phyloP scores from a whole-genome alignment of 2,797 vertebrate genomes.

The Argya squamiceps region DNA sequence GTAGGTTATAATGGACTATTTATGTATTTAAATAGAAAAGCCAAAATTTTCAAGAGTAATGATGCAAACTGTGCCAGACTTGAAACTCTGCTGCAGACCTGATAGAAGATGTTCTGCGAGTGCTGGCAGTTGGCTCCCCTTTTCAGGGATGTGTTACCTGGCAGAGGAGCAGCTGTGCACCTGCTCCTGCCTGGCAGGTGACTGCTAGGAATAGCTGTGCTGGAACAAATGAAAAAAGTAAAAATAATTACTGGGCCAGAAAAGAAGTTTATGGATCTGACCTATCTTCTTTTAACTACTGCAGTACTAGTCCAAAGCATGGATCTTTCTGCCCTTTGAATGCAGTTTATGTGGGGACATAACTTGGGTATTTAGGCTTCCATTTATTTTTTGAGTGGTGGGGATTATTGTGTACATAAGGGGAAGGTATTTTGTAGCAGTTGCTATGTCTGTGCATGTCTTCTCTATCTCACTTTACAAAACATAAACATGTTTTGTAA shows the following conservation, averaged over 20 bases:
- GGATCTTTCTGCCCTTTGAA: neutral
- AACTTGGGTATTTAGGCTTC: neutral
- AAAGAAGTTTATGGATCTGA: neutral
- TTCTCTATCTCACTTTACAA: neutral
- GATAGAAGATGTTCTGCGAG: neutral
- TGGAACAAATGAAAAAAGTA: neutral
- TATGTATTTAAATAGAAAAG: neutral
- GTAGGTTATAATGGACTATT: neutral
- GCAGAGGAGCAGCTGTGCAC: neutral
- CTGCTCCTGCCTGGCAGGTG: neutral
- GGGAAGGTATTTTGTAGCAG: neutral
- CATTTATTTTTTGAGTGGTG: rapidly evolving
- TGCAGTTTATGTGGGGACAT: neutral
- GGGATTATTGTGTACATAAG: neutral
- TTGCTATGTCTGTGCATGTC: neutral
- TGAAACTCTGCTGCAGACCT: neutral
- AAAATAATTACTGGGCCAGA: neutral
- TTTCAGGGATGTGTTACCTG: neutral
- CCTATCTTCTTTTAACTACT: neutral
- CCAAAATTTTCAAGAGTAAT: neutral
- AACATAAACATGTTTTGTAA: too few species aligned
- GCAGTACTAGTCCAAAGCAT: neutral
- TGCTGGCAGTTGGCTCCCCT: neutral
- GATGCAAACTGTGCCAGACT: neutral
- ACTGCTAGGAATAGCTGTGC: neutral